phyloP scores from a whole-genome alignment of 1,140 invertebrate genomes.

The Dryas iulia region DNA sequence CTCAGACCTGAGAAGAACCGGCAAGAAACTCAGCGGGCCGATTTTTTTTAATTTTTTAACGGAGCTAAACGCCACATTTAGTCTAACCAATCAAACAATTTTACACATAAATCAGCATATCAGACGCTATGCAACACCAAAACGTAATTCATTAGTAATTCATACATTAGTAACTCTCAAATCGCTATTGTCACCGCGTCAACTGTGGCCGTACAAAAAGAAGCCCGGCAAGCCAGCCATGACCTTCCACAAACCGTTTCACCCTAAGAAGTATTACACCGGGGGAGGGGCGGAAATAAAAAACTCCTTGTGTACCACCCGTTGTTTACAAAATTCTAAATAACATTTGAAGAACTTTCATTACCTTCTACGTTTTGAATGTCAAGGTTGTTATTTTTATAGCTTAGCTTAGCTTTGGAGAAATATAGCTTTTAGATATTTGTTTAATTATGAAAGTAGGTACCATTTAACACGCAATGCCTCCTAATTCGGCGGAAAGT shows the following conservation, averaged over 20 bases:
- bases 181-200: background rate
- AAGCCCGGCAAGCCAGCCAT: slow-evolving; percentile 28
- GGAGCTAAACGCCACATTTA: too few species aligned
- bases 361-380: background rate
- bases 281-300: slow-evolving; percentile 29
- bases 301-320: slow-evolving; percentile 4
- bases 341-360: slow-evolving; percentile 14
- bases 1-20: too few species aligned
- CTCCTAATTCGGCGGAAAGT: too few species aligned
- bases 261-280: slow-evolving; percentile 37
- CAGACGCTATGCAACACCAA: too few species aligned
- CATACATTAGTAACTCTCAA: slow-evolving; percentile 1
- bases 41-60: too few species aligned
- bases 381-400: background rate
- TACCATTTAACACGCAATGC: too few species aligned
- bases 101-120: too few species aligned
- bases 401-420: background rate
- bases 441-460: too few species aligned
- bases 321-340: slow-evolving; percentile 21
- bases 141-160: background rate
- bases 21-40: too few species aligned
- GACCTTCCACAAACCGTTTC: slow-evolving; percentile 43
- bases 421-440: background rate
- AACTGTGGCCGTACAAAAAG: slow-evolving; percentile 3
- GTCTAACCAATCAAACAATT: too few species aligned